Evolutionary conservation across 2,113 vertebrate species (phyloP), one percentile per base, ranked within the genome.

Genomic region (Hypomesus transpacificus): DNA sequence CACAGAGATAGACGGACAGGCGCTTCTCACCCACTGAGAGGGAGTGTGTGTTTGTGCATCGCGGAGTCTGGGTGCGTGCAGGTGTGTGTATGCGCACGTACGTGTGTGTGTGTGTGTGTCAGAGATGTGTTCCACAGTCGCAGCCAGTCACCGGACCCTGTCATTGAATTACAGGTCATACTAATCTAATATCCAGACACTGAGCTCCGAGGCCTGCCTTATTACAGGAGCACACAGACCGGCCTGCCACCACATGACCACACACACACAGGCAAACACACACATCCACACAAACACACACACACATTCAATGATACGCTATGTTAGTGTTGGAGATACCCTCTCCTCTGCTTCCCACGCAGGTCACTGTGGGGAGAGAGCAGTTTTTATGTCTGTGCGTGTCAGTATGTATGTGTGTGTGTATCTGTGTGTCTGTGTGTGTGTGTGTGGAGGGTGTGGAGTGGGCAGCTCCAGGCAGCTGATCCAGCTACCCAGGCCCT

Each of bases 81-180:
- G 63, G 67, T 69, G 39, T 39, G 71, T 71, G 52, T 75, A 4
- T 83, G 61, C 58, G 21, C 39, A 26, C 77, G 50, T 80, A 46
- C 80, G 75, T 81, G 57, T 70, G 22, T 28, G 58, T 50, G 53
- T 54, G 58, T 61, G 53, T 61, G 75, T 65, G 26, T 73, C 39
- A 11, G 39, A 17, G 11, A 28, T 17, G 65, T 24, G 68, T 76
- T 66, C 58, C 66, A 57, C 53, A 65, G 52, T 58, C 20, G 13
- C 56, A 57, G 54, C 59, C 39, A 52, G 77, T 85, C 82, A 84
- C 75, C 26, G 68, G 80, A 87, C 81, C 72, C 71, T 82, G 79
- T 89, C 79, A 89, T 87, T 87, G 2, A 69, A 85, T 90, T 87
- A 85, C 82, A 85, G 85, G 82, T 91, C 89, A 87, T 68, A 77